These are phyloP conservation scores for Poeciliopsis turrubarensis DNA, from an alignment of 2,113 vertebrate genomes.

Conservation along the genomic window DNA sequence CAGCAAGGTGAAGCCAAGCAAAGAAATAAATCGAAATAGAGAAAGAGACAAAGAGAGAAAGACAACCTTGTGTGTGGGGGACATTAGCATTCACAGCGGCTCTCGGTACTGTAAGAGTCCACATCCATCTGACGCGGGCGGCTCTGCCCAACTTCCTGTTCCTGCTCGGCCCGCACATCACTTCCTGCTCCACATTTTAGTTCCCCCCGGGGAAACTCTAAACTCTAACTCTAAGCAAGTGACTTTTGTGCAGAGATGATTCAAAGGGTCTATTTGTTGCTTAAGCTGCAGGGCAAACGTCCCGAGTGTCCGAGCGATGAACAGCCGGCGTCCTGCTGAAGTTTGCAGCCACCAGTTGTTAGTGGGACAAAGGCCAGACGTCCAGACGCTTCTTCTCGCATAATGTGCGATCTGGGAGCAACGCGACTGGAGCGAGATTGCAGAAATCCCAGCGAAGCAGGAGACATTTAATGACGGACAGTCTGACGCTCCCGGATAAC, in stretches of 20 bases:
- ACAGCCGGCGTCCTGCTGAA: not conserved
- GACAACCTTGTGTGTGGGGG: constrained; percentile 34
- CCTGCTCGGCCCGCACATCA: constrained; percentile 39
- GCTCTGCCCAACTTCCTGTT: not conserved
- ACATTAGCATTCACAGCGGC: constrained; percentile 62
- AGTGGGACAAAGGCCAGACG: not conserved
- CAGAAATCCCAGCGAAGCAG: not conserved
- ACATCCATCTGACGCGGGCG: not conserved
- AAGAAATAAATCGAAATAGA: constrained; percentile 31
- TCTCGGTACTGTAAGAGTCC: constrained; percentile 63
- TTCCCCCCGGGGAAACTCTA: no score
- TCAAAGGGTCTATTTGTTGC: constrained; percentile 1
- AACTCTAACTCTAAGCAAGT: no score
- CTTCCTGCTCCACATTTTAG: constrained; percentile 14
- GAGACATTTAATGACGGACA: not conserved
- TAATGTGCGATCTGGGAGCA: not conserved
- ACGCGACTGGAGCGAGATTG: not conserved
- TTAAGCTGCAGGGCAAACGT: not conserved
- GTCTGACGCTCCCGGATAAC: not conserved
- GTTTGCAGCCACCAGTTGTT: not conserved
- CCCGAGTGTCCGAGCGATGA: not conserved
- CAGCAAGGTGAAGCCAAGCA: constrained; percentile 27
- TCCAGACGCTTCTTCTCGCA: not conserved
- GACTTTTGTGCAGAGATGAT: not conserved
- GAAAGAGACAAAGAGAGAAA: constrained; percentile 16